These are phyloP conservation scores for Eustalomyia histrio DNA, from an alignment of 2,888 invertebrate genomes.

Conservation along the genomic window DNA sequence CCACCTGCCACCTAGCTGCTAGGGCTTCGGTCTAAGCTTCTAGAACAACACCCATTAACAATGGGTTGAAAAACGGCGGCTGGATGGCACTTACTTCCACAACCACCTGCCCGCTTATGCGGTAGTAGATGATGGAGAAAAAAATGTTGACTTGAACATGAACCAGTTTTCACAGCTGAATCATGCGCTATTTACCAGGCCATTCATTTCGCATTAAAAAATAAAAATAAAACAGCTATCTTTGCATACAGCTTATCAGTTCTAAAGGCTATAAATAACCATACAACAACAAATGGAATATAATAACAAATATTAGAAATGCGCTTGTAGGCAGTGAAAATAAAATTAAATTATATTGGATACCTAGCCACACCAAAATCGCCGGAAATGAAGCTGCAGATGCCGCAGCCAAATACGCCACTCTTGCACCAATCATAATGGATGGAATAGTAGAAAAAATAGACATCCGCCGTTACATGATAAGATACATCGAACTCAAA, in stretches of 20 bases:
- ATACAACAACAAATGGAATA: no score
- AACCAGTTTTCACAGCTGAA: no score
- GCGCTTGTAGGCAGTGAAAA: no score
- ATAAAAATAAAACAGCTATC: neutral
- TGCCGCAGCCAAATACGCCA: neutral
- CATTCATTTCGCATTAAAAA: neutral
- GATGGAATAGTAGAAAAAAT: no score
- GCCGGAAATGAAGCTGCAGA: constrained; percentile 7
- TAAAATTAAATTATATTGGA: no score
- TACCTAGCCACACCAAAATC: neutral
- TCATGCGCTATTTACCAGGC: no score
- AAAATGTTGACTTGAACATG: no score
- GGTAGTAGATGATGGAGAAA: no score
- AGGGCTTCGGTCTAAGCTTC: neutral
- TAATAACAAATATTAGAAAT: no score
- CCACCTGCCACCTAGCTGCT: neutral
- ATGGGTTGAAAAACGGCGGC: neutral
- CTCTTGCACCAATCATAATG: constrained; percentile 11
- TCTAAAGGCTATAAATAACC: neutral
- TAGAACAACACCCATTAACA: neutral
- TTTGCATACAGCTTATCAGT: constrained; percentile 3
- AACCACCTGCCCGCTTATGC: neutral
- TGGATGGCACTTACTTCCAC: neutral
- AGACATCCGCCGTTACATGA: neutral
- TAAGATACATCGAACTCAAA: neutral